These are phyloP conservation scores for Spialia ferax DNA, from an alignment of 2,888 invertebrate genomes.

Conservation along the genomic window DNA sequence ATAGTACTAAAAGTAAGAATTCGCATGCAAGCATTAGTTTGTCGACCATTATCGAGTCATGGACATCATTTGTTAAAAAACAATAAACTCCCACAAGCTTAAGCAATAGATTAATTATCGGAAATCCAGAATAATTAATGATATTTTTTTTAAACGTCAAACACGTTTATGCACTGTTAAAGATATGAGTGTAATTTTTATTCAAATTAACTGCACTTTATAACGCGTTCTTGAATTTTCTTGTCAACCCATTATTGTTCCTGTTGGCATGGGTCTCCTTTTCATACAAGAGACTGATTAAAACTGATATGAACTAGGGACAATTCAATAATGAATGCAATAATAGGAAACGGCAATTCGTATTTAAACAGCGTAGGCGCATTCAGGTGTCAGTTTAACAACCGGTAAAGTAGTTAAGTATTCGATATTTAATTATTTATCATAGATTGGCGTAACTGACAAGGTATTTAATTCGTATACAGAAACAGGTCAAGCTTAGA, in stretches of 20 bases:
- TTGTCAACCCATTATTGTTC: too few species aligned
- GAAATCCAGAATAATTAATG: too few species aligned
- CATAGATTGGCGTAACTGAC: slow-evolving; percentile 21
- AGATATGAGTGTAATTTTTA: too few species aligned
- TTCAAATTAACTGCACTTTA: too few species aligned
- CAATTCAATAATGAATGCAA: neutral
- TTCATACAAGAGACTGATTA: too few species aligned
- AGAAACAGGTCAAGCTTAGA: neutral
- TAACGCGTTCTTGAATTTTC: too few species aligned
- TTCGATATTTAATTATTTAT: slow-evolving; percentile 33
- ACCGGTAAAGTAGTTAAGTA: slow-evolving; percentile 9
- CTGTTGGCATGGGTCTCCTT: too few species aligned
- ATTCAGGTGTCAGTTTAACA: slow-evolving; percentile 30
- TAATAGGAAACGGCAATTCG: neutral
- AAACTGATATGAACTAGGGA: neutral
- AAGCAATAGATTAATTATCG: neutral
- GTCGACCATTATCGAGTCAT: neutral
- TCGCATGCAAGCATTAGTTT: neutral
- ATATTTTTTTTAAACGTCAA: too few species aligned
- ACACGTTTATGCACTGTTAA: too few species aligned
- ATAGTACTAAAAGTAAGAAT: too few species aligned
- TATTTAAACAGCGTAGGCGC: slow-evolving; percentile 6
- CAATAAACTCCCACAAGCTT: neutral
- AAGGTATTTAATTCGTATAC: slow-evolving; percentile 10
- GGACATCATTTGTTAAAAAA: neutral